Conservation (phyloP, 2,113 vertebrate species). For the Passer montanus region DNA sequence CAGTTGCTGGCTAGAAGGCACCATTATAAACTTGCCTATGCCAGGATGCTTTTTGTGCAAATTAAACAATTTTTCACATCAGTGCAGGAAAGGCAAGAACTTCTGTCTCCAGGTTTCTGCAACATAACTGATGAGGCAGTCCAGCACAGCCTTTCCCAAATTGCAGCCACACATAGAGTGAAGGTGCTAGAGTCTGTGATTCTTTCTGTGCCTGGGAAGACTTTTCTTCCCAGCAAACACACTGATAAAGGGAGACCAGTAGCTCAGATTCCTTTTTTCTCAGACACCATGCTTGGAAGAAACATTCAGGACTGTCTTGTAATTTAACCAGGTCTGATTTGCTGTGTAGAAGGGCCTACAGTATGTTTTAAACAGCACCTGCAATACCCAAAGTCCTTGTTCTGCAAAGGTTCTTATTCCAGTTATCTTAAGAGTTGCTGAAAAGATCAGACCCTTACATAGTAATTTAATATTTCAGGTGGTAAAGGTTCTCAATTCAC, state of each 20-base stretch:
- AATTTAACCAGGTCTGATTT: not conserved
- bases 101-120: not conserved
- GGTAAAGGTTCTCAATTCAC: not conserved
- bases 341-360: not conserved
- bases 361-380: not conserved
- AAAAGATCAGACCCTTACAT: not conserved
- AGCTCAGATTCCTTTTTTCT: not conserved
- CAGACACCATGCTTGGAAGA: not conserved
- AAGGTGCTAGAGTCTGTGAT: not conserved
- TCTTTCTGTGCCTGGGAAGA: not conserved
- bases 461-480: slow-evolving; percentile 1
- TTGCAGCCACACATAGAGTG: not conserved
- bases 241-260: not conserved
- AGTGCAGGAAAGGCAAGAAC: not conserved
- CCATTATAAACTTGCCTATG: not conserved
- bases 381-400: not conserved
- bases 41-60: not conserved
- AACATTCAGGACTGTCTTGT: not conserved
- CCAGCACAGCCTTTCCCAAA: not conserved
- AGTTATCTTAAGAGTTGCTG: not conserved
- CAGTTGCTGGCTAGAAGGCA: not conserved
- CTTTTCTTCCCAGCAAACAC: not conserved
- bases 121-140: not conserved
- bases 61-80: not conserved
- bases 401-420: not conserved